Percentiles rank a stretch among this genome's conserved stretches.
These are phyloP conservation scores for Heliothis peltigera DNA, from an alignment of 2,888 invertebrate genomes.

Conservation along the genomic window DNA sequence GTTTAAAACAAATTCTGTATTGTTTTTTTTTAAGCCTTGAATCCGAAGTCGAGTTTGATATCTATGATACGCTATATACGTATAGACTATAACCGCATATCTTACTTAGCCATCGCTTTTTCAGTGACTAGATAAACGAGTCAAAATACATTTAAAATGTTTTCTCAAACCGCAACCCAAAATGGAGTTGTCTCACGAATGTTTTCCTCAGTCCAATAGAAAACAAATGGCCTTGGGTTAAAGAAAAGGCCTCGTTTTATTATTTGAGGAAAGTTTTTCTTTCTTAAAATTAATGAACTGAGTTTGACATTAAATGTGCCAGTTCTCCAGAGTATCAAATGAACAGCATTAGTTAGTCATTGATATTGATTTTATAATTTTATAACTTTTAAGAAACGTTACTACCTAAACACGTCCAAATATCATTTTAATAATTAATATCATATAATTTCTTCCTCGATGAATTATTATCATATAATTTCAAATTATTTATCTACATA, in stretches of 20 bases:
- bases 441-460: background rate
- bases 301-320: slow-evolving; percentile 64
- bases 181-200: slow-evolving; percentile 18
- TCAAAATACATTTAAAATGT: no score
- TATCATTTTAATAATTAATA: no score
- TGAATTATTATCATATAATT: background rate
- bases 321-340: slow-evolving; percentile 45
- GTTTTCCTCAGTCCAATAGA: slow-evolving; percentile 44
- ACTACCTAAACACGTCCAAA: slow-evolving; percentile 14
- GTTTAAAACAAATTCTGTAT: no score
- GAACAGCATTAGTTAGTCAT: slow-evolving; percentile 49
- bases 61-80: no score
- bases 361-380: slow-evolving; percentile 24
- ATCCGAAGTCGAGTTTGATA: no score
- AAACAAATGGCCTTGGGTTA: slow-evolving; percentile 48
- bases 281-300: slow-evolving; percentile 70
- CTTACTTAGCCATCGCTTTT: no score
- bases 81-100: no score
- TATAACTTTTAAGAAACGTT: slow-evolving; percentile 10
- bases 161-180: slow-evolving; percentile 2
- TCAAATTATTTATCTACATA: slow-evolving; percentile 19
- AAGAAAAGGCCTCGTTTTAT: slow-evolving; percentile 61
- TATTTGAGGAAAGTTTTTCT: slow-evolving; percentile 64
- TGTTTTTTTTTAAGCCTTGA: no score
- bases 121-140: no score